These are phyloP conservation scores for Nycteola revayana DNA, from an alignment of 2,888 invertebrate genomes.

Conservation along the genomic window DNA sequence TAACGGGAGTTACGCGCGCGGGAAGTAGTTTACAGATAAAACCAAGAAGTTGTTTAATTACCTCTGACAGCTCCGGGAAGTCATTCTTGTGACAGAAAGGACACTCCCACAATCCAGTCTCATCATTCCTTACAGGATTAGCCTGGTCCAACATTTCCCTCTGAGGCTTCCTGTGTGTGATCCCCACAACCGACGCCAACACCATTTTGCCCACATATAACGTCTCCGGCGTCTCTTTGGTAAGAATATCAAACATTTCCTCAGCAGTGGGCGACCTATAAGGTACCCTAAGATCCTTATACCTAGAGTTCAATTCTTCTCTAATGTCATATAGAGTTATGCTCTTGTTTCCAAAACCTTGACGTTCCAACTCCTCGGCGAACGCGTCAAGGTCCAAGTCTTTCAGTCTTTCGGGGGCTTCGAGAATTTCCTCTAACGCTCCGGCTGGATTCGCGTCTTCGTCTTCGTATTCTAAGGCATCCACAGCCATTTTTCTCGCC, in stretches of 20 bases:
- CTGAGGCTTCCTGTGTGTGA: constrained; percentile 93
- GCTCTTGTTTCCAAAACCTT: constrained; percentile 93
- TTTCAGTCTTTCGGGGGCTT: constrained; percentile 95
- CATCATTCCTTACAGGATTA: constrained; percentile 96
- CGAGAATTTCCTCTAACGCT: constrained; percentile 98
- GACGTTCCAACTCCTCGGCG: constrained; percentile 97
- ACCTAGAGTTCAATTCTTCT: constrained; percentile 95
- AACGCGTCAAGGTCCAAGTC: constrained; percentile 99
- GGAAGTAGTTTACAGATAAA: no score
- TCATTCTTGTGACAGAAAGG: constrained; percentile 98
- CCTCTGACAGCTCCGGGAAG: constrained; percentile 96
- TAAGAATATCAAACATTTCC: constrained; percentile 96
- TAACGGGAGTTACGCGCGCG: no score
- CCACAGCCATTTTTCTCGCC: constrained; percentile 99
- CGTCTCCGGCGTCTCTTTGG: constrained; percentile 97
- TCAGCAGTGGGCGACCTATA: constrained; percentile 92
- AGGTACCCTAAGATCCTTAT: constrained; percentile 92
- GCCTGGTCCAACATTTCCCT: constrained; percentile 97
- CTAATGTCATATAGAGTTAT: constrained; percentile 98
- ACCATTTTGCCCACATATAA: constrained; percentile 95
- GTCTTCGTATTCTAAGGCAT: constrained; percentile 98
- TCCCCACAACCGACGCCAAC: constrained; percentile 89
- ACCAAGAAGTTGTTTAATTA: no score
- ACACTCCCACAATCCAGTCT: constrained; percentile 98
- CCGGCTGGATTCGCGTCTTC: constrained; percentile 98